Conservation (phyloP, 2,888 invertebrate genomes). For the Standfussiana lucernea region DNA sequence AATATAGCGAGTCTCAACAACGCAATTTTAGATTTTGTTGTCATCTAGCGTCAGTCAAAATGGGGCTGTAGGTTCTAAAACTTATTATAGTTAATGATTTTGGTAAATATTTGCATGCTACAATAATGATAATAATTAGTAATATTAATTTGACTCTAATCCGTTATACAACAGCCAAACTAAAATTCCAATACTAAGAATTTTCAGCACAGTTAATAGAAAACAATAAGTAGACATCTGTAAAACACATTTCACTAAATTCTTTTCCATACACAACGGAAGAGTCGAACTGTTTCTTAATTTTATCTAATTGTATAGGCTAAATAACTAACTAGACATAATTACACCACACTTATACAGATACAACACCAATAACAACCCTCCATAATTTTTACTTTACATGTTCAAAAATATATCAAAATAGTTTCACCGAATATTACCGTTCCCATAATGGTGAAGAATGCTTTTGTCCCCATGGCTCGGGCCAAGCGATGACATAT, state of each 20-base stretch:
- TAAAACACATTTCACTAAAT: neutral
- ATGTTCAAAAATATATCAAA: slow-evolving; percentile 70
- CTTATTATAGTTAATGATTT: neutral
- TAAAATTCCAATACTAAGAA: neutral
- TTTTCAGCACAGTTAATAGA: neutral
- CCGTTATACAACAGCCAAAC: neutral
- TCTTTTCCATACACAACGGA: neutral
- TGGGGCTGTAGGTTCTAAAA: neutral
- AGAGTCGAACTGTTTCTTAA: neutral
- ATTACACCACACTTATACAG: neutral
- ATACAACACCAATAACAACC: slow-evolving; percentile 4
- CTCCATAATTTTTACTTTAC: slow-evolving; percentile 57
- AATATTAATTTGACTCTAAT: neutral
- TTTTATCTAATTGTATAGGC: neutral
- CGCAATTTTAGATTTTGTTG: no score
- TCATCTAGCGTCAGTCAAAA: neutral
- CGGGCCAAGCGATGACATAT: slow-evolving; percentile 81
- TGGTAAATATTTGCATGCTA: neutral
- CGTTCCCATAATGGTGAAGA: slow-evolving; percentile 79
- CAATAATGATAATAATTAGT: neutral
- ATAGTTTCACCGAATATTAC: slow-evolving; percentile 82
- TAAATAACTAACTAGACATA: neutral
- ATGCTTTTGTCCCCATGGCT: slow-evolving; percentile 81
- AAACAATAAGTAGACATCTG: neutral
- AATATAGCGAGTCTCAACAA: no score